Evolutionary conservation across 1,140 invertebrate species (phyloP).

Genomic region (Orussus abietinus): DNA sequence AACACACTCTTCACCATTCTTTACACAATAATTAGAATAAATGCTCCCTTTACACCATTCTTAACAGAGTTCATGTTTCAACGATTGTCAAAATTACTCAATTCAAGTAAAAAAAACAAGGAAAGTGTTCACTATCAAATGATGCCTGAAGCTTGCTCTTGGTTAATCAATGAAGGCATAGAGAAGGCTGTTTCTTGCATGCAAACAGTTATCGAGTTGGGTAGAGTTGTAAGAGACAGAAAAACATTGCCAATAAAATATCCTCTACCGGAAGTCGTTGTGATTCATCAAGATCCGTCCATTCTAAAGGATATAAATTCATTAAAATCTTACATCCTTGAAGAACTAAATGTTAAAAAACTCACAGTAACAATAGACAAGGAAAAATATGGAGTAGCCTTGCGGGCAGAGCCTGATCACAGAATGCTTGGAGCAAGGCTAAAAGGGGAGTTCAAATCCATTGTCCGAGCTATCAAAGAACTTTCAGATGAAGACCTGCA

Average conservation of each 20-base stretch:
- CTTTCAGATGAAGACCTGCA: constrained; percentile 79
- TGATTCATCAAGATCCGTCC: constrained; percentile 82
- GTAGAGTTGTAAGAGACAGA: constrained; percentile 86
- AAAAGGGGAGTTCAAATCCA: constrained; percentile 85
- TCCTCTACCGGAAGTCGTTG: constrained; percentile 91
- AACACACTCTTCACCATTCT: constrained; percentile 87
- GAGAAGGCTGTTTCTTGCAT: constrained; percentile 87
- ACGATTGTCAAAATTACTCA: constrained; percentile 63
- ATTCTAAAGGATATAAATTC: constrained; percentile 78
- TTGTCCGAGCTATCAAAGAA: constrained; percentile 77
- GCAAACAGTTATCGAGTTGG: constrained; percentile 94
- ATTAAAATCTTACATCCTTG: constrained; percentile 82
- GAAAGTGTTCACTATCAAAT: constrained; percentile 86
- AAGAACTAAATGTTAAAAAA: constrained; percentile 90
- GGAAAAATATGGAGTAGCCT: constrained; percentile 85
- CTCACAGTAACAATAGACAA: constrained; percentile 91
- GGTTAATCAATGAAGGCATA: constrained; percentile 80
- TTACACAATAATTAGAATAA: constrained; percentile 84
- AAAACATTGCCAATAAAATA: constrained; percentile 95
- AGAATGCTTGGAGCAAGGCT: constrained; percentile 80
- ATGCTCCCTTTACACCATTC: constrained; percentile 98
- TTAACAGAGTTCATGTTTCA: constrained; percentile 96
- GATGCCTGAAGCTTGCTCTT: constrained; percentile 69
- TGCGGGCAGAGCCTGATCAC: constrained; percentile 92
- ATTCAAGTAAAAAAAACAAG: constrained; percentile 42